phyloP scores from a whole-genome alignment of 2,888 invertebrate species.

The Celastrina argiolus region DNA sequence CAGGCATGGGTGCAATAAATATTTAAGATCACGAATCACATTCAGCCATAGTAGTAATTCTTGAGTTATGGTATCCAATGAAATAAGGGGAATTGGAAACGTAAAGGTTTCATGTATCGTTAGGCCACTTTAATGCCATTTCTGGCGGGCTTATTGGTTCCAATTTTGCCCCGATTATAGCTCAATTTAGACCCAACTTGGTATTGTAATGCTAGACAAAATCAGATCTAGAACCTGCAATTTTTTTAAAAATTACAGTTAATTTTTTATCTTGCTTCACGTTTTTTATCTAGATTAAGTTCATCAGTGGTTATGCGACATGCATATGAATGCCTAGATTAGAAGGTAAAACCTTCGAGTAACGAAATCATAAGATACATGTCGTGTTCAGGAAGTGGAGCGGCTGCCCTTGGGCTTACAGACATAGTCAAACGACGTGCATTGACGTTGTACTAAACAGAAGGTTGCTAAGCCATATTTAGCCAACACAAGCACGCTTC shows the following conservation, averaged over 20 bases:
- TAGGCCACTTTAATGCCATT: slow-evolving; percentile 4
- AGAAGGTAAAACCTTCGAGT: slow-evolving; percentile 30
- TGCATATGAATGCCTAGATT: slow-evolving; percentile 24
- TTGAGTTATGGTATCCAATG: slow-evolving; percentile 9
- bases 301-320: neutral
- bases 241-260: neutral
- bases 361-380: slow-evolving; percentile 40
- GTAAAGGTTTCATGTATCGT: slow-evolving; percentile 10
- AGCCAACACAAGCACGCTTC: slow-evolving; percentile 24
- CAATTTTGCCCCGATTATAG: slow-evolving; percentile 5
- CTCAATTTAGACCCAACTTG: neutral
- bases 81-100: slow-evolving; percentile 17
- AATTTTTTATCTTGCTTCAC: neutral
- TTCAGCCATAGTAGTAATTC: slow-evolving; percentile 8
- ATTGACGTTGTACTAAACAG: slow-evolving; percentile 41
- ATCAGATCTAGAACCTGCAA: neutral
- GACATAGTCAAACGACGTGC: slow-evolving; percentile 42
- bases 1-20: slow-evolving; percentile 13
- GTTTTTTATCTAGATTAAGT: neutral
- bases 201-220: neutral
- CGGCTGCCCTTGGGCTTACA: slow-evolving; percentile 59
- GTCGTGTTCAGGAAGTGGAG: slow-evolving; percentile 63
- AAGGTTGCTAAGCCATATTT: slow-evolving; percentile 39
- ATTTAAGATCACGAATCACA: slow-evolving; percentile 13
- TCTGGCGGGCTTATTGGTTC: neutral